Evolutionary conservation across 2,113 vertebrate genomes (phyloP), one percentile per base, ranked within the genome.

Genomic region (Actenoides lindsayi): DNA sequence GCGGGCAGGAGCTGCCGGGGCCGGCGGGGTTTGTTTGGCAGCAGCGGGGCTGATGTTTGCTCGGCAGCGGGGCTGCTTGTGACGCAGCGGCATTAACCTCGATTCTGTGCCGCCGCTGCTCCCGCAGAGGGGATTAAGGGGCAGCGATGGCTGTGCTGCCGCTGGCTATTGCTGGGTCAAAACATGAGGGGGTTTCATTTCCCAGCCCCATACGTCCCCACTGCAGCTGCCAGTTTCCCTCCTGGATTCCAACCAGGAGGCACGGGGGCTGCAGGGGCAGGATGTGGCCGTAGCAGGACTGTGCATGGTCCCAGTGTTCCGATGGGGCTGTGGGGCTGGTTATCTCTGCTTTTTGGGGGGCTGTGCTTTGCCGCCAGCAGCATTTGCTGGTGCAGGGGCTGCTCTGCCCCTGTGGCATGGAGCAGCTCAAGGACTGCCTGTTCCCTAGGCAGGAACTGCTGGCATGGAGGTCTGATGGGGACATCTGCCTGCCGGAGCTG

Each of bases 51-150:
- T 3, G 23, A n/a, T 63, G 57, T 48, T 50, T 42, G 62, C 48
- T 48, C 16, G 7, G 78, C 5, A 6, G 50, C 19, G 23, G 84
- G 94, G 81, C 95, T 50, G 92, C 44, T 46, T 79, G 94, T 96
- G 95, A 97, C 94, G 96, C 95, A 96, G 96, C 24, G 60, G 90
- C 94, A 96, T 96, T 96, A 97, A 96, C 96, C 96, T 97, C 79
- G 4, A 94, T 96, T 94, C 86, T 37, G 74, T 56, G 93, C 70
- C 4, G 31, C 87, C 23, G 11, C 87, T 3, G 50, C 80, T 48
- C 67, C 73, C 9, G 50, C 93, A 23, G 79, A 20, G 73, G 83
- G 95, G 96, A 97, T 97, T 96, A 96, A 96, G 94, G 85, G 92
- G 75, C 83, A 8, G 88, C 11, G 0, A 28, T 85, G 71, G 85